phyloP scores from a whole-genome alignment of 2,888 invertebrate species.

The Chirona hameri region DNA sequence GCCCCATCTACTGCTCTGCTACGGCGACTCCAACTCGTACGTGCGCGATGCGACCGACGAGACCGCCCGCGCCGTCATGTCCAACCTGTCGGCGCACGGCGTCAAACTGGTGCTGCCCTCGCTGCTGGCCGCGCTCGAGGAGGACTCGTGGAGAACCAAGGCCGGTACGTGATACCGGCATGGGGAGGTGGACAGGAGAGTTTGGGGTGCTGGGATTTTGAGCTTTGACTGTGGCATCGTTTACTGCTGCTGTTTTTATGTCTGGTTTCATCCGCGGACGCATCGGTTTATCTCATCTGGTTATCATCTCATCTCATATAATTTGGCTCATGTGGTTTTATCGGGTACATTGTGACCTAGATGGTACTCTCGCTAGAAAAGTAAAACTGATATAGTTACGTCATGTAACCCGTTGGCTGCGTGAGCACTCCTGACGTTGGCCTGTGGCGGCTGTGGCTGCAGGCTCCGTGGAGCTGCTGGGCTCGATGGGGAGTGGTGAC shows the following conservation, averaged over 20 bases:
- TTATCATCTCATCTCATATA: too few relatives aligned
- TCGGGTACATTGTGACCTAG: too few relatives aligned
- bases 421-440: too few relatives aligned
- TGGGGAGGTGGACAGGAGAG: neutral
- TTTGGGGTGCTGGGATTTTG: neutral
- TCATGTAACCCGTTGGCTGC: too few relatives aligned
- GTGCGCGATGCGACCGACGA: constrained; percentile 96
- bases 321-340: too few relatives aligned
- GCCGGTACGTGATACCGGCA: constrained; percentile 57
- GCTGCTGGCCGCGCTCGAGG: constrained; percentile 84
- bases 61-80: constrained; percentile 87
- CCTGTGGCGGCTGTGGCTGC: constrained; percentile 40
- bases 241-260: too few relatives aligned
- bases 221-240: too few relatives aligned
- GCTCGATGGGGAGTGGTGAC: too few relatives aligned
- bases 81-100: constrained; percentile 91
- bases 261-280: too few relatives aligned
- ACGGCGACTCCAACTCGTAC: constrained; percentile 82
- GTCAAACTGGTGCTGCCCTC: constrained; percentile 95
- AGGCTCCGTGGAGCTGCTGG: constrained; percentile 91
- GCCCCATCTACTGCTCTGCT: constrained; percentile 88
- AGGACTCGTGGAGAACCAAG: constrained; percentile 98
- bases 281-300: too few relatives aligned
- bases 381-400: too few relatives aligned
- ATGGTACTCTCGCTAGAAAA: too few relatives aligned